Percentiles rank a stretch among this genome's conserved stretches.
These are phyloP conservation scores for Ornithoptera priamus DNA, from an alignment of 2,888 invertebrate species.

Conservation along the genomic window DNA sequence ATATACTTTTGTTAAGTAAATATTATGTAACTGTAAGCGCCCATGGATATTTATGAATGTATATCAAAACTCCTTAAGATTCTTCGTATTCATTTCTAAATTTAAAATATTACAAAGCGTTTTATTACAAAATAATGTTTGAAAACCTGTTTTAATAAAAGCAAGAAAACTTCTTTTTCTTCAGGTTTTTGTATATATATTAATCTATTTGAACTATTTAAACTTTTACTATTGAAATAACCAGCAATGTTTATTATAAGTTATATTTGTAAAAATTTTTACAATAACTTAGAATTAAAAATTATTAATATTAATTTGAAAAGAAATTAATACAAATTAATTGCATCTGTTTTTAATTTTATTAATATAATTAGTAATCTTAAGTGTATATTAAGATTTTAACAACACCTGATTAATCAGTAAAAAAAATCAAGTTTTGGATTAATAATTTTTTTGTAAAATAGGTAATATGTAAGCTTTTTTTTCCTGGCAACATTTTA, in stretches of 20 bases:
- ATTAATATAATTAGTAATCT: no score
- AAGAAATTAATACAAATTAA: background rate
- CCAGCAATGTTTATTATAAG: background rate
- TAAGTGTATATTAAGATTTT: no score
- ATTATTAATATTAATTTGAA: background rate
- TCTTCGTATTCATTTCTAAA: background rate
- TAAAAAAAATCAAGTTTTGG: no score
- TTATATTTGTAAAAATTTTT: background rate
- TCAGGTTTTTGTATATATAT: background rate
- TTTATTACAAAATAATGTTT: slow-evolving; percentile 2
- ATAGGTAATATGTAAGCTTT: background rate
- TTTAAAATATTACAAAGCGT: background rate
- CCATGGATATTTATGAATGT: background rate
- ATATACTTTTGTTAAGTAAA: slow-evolving; percentile 8
- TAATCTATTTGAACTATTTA: background rate
- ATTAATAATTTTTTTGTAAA: no score
- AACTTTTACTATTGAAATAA: background rate
- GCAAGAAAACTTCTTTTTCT: slow-evolving; percentile 19
- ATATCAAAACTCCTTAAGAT: background rate
- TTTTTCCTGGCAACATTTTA: background rate
- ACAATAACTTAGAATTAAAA: background rate
- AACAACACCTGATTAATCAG: no score
- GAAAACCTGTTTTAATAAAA: slow-evolving; percentile 26
- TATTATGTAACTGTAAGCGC: slow-evolving; percentile 12
- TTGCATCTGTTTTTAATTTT: no score